phyloP scores from a whole-genome alignment of 2,888 invertebrate species.

The Morpho deidamia region DNA sequence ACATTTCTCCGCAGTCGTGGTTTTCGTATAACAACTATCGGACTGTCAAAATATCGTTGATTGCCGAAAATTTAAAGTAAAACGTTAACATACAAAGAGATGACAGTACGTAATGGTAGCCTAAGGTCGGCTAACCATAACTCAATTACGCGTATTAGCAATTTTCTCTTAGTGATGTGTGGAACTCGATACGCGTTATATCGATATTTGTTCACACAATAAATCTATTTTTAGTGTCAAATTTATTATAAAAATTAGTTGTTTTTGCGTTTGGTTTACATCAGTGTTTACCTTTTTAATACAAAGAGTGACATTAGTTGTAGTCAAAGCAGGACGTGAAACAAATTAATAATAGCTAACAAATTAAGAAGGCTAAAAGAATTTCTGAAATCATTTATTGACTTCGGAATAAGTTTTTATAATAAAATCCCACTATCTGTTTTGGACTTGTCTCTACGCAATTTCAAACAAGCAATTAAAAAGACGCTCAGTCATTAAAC shows the following conservation, averaged over 20 bases:
- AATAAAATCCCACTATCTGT: too few species aligned
- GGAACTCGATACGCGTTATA: constrained; percentile 14
- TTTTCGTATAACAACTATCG: constrained; percentile 1
- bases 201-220: constrained; percentile 9
- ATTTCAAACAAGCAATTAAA: too few species aligned
- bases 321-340: too few species aligned
- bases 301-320: too few species aligned
- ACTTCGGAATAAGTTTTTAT: too few species aligned
- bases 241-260: not conserved
- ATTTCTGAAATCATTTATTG: too few species aligned
- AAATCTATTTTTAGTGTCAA: not conserved
- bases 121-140: constrained; percentile 65
- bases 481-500: too few species aligned
- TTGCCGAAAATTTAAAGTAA: constrained; percentile 19
- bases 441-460: too few species aligned
- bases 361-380: too few species aligned
- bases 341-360: too few species aligned
- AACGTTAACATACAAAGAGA: constrained; percentile 32
- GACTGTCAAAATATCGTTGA: constrained; percentile 9
- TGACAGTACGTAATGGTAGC: constrained; percentile 54
- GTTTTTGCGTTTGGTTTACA: too few species aligned
- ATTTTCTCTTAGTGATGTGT: constrained; percentile 57
- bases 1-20: constrained; percentile 34
- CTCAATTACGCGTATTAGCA: constrained; percentile 75
- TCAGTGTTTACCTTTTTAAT: too few species aligned